phyloP scores from a whole-genome alignment of 2,797 vertebrate genomes.

The Agapornis canus region DNA sequence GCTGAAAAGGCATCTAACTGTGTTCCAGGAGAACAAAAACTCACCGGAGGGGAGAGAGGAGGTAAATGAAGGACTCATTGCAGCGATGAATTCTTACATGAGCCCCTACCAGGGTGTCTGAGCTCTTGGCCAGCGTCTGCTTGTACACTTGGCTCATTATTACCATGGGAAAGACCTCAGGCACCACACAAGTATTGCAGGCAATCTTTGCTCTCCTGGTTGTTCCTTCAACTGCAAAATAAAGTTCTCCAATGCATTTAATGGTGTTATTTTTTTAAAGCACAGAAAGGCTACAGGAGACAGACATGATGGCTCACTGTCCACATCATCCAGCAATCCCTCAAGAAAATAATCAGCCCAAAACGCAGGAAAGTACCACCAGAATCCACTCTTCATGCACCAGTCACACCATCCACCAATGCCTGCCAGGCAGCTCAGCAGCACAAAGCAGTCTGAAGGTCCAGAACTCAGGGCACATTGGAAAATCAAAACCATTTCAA shows the following conservation, averaged over 20 bases:
- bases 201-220: slow-evolving; percentile 91
- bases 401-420: accelerated
- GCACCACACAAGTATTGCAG: slow-evolving; percentile 84
- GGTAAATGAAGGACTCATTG: slow-evolving; percentile 93
- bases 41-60: slow-evolving; percentile 93
- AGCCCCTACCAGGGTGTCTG: slow-evolving; percentile 87
- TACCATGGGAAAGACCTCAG: slow-evolving; percentile 85
- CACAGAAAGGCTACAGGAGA: accelerated
- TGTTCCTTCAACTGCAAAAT: slow-evolving; percentile 87
- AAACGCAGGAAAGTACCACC: accelerated
- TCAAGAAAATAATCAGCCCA: neutral
- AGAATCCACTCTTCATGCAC: neutral
- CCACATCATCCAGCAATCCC: neutral
- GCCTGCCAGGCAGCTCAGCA: neutral
- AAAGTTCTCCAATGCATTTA: neutral
- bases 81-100: slow-evolving; percentile 92
- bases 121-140: slow-evolving; percentile 95
- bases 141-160: slow-evolving; percentile 93
- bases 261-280: neutral
- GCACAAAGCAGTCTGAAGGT: accelerated
- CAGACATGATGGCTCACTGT: neutral
- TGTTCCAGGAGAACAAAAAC: neutral
- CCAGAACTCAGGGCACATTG: neutral
- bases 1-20: neutral
- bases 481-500: neutral